Conservation (phyloP, 2,888 invertebrate species). For the Amphiduros pacificus region DNA sequence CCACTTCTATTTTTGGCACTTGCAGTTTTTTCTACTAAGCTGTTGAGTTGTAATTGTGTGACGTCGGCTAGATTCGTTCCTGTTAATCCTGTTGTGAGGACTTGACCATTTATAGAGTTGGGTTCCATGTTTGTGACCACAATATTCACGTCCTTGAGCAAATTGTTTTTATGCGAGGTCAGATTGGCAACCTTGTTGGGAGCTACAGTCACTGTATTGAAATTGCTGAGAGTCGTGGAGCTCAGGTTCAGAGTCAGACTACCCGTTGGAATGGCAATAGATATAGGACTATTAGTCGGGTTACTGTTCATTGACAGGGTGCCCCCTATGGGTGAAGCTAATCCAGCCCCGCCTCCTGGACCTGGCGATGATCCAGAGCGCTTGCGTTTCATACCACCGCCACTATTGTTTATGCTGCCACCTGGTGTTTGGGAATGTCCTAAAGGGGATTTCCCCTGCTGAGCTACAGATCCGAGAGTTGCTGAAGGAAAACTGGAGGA, state of each 20-base stretch:
- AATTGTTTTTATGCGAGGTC: slow-evolving; percentile 1
- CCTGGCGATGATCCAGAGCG: slow-evolving; percentile 6
- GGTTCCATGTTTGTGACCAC: slow-evolving; percentile 14
- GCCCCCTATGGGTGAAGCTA: background rate
- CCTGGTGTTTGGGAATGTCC: no score
- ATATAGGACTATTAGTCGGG: slow-evolving; percentile 7
- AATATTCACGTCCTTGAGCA: slow-evolving; percentile 15
- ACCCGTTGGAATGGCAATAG: slow-evolving; percentile 15
- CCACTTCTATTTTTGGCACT: slow-evolving; percentile 1
- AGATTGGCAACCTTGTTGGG: background rate
- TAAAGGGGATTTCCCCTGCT: background rate
- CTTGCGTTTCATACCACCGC: slow-evolving; percentile 6
- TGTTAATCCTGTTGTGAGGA: slow-evolving; percentile 4
- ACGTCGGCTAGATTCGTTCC: slow-evolving; percentile 10
- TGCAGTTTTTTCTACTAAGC: background rate
- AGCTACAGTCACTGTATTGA: slow-evolving; percentile 2
- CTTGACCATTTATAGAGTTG: slow-evolving; percentile 13
- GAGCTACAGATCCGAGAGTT: background rate
- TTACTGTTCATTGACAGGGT: background rate
- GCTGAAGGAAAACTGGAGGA: background rate
- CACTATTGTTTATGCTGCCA: slow-evolving; percentile 1
- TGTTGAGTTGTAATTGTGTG: slow-evolving; percentile 10
- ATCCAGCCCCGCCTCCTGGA: background rate
- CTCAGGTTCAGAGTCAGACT: slow-evolving; percentile 7
- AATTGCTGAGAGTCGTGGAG: slow-evolving; percentile 4